Conservation (phyloP, 1,140 invertebrate species). For the Heterodera schachtii region DNA sequence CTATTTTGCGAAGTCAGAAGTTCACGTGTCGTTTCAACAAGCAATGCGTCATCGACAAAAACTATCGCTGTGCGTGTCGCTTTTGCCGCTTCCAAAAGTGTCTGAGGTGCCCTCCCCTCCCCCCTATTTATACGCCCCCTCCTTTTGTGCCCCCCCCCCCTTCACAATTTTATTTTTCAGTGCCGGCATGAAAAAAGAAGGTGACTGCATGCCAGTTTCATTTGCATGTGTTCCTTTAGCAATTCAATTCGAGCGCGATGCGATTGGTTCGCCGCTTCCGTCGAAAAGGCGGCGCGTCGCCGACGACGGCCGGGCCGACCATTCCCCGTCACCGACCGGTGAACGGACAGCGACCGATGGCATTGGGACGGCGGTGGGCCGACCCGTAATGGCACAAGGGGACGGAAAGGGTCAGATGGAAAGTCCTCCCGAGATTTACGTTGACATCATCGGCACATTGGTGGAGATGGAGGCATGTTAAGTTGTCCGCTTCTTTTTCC, state of each 20-base stretch:
- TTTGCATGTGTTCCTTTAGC: constrained; percentile 37
- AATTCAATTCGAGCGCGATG: constrained; percentile 64
- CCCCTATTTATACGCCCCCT: constrained; percentile 56
- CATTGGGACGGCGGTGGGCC: no score
- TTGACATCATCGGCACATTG: constrained; percentile 54
- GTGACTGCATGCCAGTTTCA: constrained; percentile 45
- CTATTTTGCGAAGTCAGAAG: constrained; percentile 90
- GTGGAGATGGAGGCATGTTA: constrained; percentile 60
- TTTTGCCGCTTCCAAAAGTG: constrained; percentile 71
- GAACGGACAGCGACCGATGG: background rate
- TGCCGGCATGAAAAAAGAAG: constrained; percentile 70
- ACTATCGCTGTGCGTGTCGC: constrained; percentile 67
- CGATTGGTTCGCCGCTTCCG: constrained; percentile 56
- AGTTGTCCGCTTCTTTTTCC: no score
- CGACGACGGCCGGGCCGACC: constrained; percentile 6
- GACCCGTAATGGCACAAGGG: background rate
- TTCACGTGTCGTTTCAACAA: constrained; percentile 93
- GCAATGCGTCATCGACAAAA: constrained; percentile 84
- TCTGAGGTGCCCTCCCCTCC: constrained; percentile 49
- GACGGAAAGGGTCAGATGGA: constrained; percentile 1
- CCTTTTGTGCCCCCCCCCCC: no score
- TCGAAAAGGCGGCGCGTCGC: constrained; percentile 33
- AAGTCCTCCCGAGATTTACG: constrained; percentile 27
- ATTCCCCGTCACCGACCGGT: constrained; percentile 19
- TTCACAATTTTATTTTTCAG: constrained; percentile 66